Base-by-base conservation (phyloP, 2,113 vertebrate species). In the Leptocoma aspasia region DNA sequence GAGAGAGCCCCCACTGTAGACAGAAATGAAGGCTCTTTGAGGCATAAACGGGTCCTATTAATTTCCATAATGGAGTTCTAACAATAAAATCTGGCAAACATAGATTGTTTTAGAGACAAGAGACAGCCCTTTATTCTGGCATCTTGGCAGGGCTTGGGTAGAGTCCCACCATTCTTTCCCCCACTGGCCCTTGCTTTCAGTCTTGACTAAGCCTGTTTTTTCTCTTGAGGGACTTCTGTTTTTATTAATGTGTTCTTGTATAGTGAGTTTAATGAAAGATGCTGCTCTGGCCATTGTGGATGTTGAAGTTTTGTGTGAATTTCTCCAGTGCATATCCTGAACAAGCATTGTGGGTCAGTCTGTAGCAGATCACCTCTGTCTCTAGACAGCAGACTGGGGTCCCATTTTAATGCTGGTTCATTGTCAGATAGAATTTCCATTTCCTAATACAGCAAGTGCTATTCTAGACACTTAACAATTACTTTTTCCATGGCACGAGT, bases 131-230 rank as follows among this genome's bases (percentile, higher is more conserved):
- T 95, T 69, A 72, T 97, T 95, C 89, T 82, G 70, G 78, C 37
- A 1, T 95, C 82, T 94, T 95, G 95, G 78, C 93, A 92, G 89
- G 66, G 7, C 61, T 96, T 97, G 96, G 94, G 78, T 94, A 80
- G 91, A 92, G 63, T 96, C 95, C 96, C 87, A 90, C 85, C 50
- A 95, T 96, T 96, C 93, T 95, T 96, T 95, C 47, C 13, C 63
- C 30, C 19, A 61, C 63, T 85, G 50, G 66, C 59, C 30, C 50
- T 85, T 76, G 78, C 83, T 88, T 94, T 90, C 54, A 75, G 82
- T 93, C 90, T 88, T 90, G 53, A 57, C 77, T 94, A 44, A 92
- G 83, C 47, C 39, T 91, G 65, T 63, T 92, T 90, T 89, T 83
- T 73, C 76, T 92, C 89, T 94, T 68, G 64, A 90, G 86, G 50